Percentiles rank a stretch among this genome's conserved stretches.
Evolutionary conservation across 2,888 invertebrate genomes (phyloP).

Genomic region (Spilosoma lubricipeda): DNA sequence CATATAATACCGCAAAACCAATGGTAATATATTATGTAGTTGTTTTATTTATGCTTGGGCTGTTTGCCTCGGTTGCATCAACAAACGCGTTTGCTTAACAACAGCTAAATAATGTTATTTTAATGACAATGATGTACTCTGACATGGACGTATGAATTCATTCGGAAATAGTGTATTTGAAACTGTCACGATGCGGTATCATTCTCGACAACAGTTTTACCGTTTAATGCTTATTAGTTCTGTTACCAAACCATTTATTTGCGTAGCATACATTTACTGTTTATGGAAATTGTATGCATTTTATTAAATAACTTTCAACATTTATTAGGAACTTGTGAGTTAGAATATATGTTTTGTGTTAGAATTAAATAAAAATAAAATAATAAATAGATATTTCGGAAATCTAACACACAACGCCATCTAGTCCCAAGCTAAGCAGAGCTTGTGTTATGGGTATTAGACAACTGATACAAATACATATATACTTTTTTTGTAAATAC

Average conservation of each 20-base stretch:
- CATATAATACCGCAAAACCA: constrained; percentile 22
- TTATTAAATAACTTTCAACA: no score
- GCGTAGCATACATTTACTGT: neutral
- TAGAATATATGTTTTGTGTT: no score
- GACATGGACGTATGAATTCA: constrained; percentile 40
- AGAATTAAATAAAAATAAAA: no score
- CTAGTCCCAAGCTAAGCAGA: no score
- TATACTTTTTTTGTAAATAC: no score
- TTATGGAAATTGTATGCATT: no score
- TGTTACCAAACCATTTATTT: neutral
- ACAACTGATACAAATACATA: no score
- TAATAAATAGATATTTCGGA: no score
- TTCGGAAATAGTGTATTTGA: constrained; percentile 31
- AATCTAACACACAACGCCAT: no score
- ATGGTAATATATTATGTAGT: constrained; percentile 20
- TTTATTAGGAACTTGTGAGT: no score
- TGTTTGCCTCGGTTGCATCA: constrained; percentile 43
- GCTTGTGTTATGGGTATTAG: no score
- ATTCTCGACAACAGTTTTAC: neutral
- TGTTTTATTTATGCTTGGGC: constrained; percentile 41
- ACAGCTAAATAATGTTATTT: constrained; percentile 43
- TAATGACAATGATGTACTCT: constrained; percentile 48
- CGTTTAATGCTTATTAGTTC: neutral
- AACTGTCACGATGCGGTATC: constrained; percentile 22
- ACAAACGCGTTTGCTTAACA: constrained; percentile 28